Conservation (phyloP, 2,888 invertebrate species). For the Torymus tubicola region DNA sequence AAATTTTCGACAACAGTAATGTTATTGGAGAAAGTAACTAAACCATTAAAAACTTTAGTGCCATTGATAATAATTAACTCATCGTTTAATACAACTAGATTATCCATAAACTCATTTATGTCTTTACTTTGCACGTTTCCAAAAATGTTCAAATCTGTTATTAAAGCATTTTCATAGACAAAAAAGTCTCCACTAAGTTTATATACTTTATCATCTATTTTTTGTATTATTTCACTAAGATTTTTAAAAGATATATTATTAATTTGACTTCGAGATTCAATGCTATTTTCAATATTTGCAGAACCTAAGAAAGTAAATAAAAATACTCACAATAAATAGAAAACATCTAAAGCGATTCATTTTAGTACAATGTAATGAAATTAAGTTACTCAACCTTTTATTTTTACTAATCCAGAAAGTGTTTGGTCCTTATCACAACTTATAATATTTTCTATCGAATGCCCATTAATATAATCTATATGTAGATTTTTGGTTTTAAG, state of each 20-base stretch:
- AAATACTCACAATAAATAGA: too few species aligned
- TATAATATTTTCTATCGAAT: conserved; percentile 61
- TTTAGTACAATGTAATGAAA: too few species aligned
- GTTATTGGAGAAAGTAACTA: conserved; percentile 60
- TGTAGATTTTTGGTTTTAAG: conserved; percentile 61
- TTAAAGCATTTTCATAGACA: conserved; percentile 41
- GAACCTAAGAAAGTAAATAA: conserved; percentile 58
- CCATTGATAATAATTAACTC: conserved; percentile 62
- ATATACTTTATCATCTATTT: conserved; percentile 60
- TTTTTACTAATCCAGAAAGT: conserved; percentile 62
- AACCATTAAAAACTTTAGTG: conserved; percentile 61
- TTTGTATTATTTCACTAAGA: conserved; percentile 13
- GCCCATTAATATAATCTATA: conserved; percentile 61
- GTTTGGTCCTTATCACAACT: conserved; percentile 62
- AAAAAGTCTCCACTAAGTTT: conserved; percentile 57
- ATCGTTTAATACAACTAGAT: conserved; percentile 59
- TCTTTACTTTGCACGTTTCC: conserved; percentile 59
- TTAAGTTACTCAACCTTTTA: conserved; percentile 60
- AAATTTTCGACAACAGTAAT: conserved; percentile 61
- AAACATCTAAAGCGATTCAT: too few species aligned
- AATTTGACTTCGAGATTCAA: conserved; percentile 50
- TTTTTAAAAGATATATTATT: conserved; percentile 42
- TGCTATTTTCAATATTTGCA: conserved; percentile 59
- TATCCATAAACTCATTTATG: conserved; percentile 61
- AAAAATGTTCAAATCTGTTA: conserved; percentile 60